Evolutionary conservation across 2,113 vertebrate species (phyloP), one percentile per base, ranked within the genome.

Genomic region (Muscicapa adusta): DNA sequence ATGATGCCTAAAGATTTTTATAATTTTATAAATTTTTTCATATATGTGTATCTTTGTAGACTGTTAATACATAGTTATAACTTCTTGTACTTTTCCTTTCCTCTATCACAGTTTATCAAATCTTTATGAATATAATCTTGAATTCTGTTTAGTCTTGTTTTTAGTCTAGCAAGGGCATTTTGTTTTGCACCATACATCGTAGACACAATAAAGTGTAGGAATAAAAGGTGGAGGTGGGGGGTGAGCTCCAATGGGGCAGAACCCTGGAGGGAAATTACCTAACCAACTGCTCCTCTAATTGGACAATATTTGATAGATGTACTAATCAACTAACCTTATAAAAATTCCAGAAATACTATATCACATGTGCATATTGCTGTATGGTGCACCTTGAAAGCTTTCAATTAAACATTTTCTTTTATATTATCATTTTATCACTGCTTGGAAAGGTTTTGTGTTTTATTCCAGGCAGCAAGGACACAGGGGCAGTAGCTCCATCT

Each of bases 331-430:
- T 22, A 43, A 67, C 17, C 17, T 75, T 31, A 18, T 25, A 34
- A 58, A 85, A 58, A 50, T 22, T 25, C 24, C 51, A 75, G 31
- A 75, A 58, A 50, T 75, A 58, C 13, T 8, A 1, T 18, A 25
- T 24, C 42, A 34, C 1, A 0, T 48, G 16, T 31, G 8, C 29
- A 17, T 29, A 29, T 16, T 0, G 0, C 29, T 43, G 20, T 50
- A 66, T 18, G 34, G 31, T 50, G 43, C 31, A 42, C 20, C 5
- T 58, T 20, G 13, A 11, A 42, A 58, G 25, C 13, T 58, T 58
- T 75, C 31, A 57, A 11, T 34, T 36, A 58, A 34, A 66, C 4
- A 18, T 10, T 57, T 66, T 34, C 6, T 66, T 42, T 25, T 42
- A 20, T 12, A 18, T 25, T 25, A 22, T 17, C 4, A 26, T 58